Percentiles rank a stretch among this genome's conserved stretches.
Conservation (phyloP, 2,797 vertebrate species). For the Hydrocynus forskahlii region DNA sequence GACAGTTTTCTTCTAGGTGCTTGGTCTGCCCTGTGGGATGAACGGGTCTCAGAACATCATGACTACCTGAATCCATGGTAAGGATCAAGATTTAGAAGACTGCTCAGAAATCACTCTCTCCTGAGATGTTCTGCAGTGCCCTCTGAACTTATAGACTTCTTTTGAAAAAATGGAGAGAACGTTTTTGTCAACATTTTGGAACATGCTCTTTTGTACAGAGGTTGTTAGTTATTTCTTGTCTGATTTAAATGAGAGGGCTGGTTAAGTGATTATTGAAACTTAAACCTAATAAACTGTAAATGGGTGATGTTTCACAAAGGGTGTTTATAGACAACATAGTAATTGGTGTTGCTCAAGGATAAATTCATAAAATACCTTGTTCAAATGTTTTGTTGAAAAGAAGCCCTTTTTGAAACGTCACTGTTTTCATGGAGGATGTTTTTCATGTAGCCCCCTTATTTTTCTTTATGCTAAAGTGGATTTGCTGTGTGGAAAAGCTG, state of each 20-base stretch:
- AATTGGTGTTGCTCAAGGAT: background rate
- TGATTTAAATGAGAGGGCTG: slow-evolving; percentile 6
- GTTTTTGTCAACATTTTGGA: slow-evolving; percentile 38
- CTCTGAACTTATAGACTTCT: slow-evolving; percentile 43
- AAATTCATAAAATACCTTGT: background rate
- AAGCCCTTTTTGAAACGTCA: slow-evolving; percentile 94
- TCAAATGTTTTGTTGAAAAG: slow-evolving; percentile 46
- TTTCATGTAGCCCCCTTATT: slow-evolving; percentile 98
- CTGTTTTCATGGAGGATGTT: slow-evolving; percentile 84
- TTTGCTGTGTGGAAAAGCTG: slow-evolving; percentile 92
- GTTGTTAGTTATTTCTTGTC: slow-evolving; percentile 17
- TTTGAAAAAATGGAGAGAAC: slow-evolving; percentile 7
- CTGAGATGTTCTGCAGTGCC: slow-evolving; percentile 53
- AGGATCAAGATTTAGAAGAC: slow-evolving; percentile 87
- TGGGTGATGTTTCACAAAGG: slow-evolving; percentile 97
- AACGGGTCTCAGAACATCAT: slow-evolving; percentile 92
- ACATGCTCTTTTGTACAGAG: slow-evolving; percentile 32
- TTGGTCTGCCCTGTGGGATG: slow-evolving; percentile 94
- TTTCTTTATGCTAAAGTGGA: slow-evolving; percentile 99
- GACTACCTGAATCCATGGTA: slow-evolving; percentile 96
- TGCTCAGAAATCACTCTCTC: slow-evolving; percentile 55
- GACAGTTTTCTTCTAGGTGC: slow-evolving; percentile 99
- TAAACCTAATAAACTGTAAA: slow-evolving; percentile 64
- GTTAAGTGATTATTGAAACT: slow-evolving; percentile 10
- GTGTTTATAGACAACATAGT: background rate